These are phyloP conservation scores for Balaeniceps rex DNA, from an alignment of 2,113 vertebrate species.

Conservation along the genomic window DNA sequence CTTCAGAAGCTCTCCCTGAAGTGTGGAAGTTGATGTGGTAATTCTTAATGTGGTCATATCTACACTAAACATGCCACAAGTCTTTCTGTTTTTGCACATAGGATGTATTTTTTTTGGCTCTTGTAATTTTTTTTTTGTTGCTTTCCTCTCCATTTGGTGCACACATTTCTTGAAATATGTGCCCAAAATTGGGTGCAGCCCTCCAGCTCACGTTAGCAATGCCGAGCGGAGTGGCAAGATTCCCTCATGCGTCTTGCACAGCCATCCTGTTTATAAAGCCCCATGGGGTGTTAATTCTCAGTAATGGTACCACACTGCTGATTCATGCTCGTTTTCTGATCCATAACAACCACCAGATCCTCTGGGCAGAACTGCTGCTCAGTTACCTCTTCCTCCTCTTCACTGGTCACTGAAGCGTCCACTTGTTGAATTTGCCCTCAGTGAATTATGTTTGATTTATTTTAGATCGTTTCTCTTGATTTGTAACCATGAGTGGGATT, in stretches of 20 bases:
- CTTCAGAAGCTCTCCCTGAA: background rate
- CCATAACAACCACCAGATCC: background rate
- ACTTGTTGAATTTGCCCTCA: background rate
- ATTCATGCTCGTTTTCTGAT: background rate
- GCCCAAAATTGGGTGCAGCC: background rate
- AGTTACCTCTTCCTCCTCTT: background rate
- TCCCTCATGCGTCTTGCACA: background rate
- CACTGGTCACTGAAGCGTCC: background rate
- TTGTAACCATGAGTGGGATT: background rate
- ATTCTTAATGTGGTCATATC: background rate
- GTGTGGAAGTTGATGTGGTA: background rate
- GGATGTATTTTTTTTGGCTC: fast-evolving
- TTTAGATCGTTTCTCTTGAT: background rate
- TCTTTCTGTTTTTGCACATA: background rate
- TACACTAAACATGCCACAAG: fast-evolving
- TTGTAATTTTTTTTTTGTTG: background rate
- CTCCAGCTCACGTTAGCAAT: background rate
- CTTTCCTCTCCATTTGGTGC: background rate
- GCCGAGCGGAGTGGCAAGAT: background rate
- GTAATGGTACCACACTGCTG: background rate
- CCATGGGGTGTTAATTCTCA: background rate
- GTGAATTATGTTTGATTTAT: background rate
- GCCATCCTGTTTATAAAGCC: background rate
- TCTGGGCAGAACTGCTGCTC: background rate
- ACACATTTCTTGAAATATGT: background rate